Conservation (phyloP, 2,797 vertebrate species). For the Anolis apletophallus region DNA sequence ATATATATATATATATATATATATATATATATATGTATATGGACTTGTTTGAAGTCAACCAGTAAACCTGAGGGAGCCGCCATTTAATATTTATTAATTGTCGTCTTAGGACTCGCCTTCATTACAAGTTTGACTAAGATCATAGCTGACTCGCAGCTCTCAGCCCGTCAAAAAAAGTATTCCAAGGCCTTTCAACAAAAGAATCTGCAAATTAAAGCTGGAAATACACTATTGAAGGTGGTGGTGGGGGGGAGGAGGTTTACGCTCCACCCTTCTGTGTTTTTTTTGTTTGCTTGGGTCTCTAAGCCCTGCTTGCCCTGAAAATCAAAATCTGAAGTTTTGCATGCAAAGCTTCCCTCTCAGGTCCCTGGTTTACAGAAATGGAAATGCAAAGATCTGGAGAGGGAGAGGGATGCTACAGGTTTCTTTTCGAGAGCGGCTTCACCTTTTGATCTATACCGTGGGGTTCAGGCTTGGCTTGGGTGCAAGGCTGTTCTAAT, state of each 20-base stretch:
- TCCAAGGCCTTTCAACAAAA: constrained; percentile 16
- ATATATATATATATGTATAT: too few species aligned
- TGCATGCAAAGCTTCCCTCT: background rate
- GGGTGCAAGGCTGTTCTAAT: background rate
- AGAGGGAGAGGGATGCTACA: background rate
- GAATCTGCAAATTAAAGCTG: constrained; percentile 26
- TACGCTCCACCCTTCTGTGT: background rate
- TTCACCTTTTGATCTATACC: background rate
- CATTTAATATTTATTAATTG: constrained; percentile 78
- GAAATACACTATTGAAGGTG: background rate
- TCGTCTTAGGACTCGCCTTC: constrained; percentile 73
- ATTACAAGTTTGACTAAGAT: constrained; percentile 70
- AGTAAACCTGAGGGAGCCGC: constrained; percentile 67
- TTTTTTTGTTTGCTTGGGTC: too few species aligned
- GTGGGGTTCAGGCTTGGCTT: background rate
- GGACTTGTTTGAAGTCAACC: constrained; percentile 58
- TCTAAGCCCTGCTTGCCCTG: background rate
- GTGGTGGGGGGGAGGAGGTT: background rate
- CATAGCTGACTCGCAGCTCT: constrained; percentile 60
- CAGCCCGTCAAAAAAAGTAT: constrained; percentile 47
- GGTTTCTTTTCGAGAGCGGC: background rate
- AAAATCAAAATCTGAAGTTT: background rate
- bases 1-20: too few species aligned
- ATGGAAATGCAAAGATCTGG: background rate
- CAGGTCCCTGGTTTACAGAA: background rate